Evolutionary conservation across 1,140 invertebrate genomes (phyloP), one percentile per base, ranked within the genome.

Genomic region (Hirudo medicinalis): DNA sequence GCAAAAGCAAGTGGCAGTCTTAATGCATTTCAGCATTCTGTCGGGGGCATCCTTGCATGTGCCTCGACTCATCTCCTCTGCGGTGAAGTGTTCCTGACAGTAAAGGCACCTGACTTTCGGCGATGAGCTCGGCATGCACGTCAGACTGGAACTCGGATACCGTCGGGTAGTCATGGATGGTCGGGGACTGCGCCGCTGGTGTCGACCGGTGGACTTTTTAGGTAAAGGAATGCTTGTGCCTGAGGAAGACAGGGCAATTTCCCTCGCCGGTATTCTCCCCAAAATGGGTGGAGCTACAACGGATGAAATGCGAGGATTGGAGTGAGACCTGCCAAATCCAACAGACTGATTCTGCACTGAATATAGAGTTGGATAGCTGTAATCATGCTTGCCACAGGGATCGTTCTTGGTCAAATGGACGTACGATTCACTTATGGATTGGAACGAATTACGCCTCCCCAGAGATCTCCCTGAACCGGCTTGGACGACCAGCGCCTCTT

Each of bases 11-110:
- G 89, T 87, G 27, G 91, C 85, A 67, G 84, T 85, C 76, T 91
- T 88, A 72, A 93, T 89, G 75, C 88, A 88, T 29, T 86, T 85
- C 72, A 86, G 86, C 76, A 89, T 86, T 72, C 86, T 86, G 83
- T 94, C 91, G 0, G 91, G 91, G 5, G 90, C 90, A 79, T 87
- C 90, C 78, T 91, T 87, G 80, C 91, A 93, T 86, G 27, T 90
- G 90, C 49, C 29, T 63, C 87, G 84, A 40, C 86, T 82, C 82
- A 92, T 92, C 60, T 87, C 86, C 72, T 90, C 89, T 76, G 89
- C 87, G 25, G 75, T 77, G 70, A 80, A 82, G 71, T 74, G 76
- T 63, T 81, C 79, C 27, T 77, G 77, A 75, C 80, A 81, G 73
- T 81, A 76, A 29, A 72, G 73, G 70, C 80, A 81, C 55, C 75